Evolutionary conservation across 1,140 invertebrate species (phyloP), one percentile per base, ranked within the genome.

Genomic region (Coptotermes formosanus): DNA sequence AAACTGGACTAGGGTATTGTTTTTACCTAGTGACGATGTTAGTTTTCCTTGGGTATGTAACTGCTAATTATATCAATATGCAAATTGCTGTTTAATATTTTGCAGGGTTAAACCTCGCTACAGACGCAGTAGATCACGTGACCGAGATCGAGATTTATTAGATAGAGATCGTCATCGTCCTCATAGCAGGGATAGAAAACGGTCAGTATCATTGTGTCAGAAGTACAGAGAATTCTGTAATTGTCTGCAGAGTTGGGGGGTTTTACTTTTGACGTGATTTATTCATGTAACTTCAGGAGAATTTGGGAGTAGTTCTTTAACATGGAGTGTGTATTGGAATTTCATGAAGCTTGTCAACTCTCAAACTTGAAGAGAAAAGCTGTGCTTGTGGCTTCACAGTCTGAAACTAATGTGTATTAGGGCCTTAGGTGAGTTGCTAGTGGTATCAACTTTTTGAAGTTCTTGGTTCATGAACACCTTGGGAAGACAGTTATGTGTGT

Each of bases 171-270:
- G 89, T 55, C 90, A 90, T 52, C 84, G 88, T 75, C 87, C 89
- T 45, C 89, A 91, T 87, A 89, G 91, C 88, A 90, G 92, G 87
- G 91, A 93, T 87, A 89, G 93, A 83, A 91, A 91, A 88, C 87
- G 89, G 88, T 91, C 89, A 83, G 87, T 88, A 55, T 59, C 83
- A 86, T 85, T 84, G 81, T 85, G 82, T 12, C 6, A 55, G 3
- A 11, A 21, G 19, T 55, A 55, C 4, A 38, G 82, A 86, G 85
- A 86, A 82, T 59, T 75, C 84, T n/a, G 83, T 87, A 86, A 87
- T 87, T 84, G 86, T 87, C 43, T 88, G 19, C 69, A 59, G 86
- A 81, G 82, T 87, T 75, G 38, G 82, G 88, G 88, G 52, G 59
- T 82, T 48, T 86, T 83, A 83, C 82, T 14, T 43, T 23, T 12